These are phyloP conservation scores for Mya arenaria DNA, from an alignment of 1,140 invertebrate species.

Conservation along the genomic window DNA sequence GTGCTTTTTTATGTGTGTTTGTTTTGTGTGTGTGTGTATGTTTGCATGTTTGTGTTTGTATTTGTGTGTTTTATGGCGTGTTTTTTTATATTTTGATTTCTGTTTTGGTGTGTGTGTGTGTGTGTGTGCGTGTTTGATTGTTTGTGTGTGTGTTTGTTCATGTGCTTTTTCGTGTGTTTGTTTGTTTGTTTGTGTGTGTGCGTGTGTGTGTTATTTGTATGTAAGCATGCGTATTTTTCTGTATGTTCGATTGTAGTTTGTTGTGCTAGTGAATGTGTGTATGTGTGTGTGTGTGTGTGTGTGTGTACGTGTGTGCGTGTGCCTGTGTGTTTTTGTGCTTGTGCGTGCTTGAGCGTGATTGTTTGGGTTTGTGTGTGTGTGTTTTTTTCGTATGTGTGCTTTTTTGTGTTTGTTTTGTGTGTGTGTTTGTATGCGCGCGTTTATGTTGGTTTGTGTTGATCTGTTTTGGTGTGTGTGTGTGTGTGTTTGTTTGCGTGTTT, in stretches of 20 bases:
- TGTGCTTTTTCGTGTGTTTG: neutral
- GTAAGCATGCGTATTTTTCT: neutral
- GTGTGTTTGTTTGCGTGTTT: conserved; percentile 9
- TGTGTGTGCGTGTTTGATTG: neutral
- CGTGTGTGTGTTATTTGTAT: neutral
- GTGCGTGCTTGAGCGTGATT: neutral
- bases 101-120: conserved; percentile 22
- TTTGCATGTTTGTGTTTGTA: neutral
- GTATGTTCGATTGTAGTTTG: neutral
- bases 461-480: neutral
- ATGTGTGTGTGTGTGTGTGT: conserved; percentile 14
- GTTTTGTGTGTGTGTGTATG: conserved; percentile 18
- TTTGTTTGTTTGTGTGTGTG: neutral
- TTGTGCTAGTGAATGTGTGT: conserved; percentile 8
- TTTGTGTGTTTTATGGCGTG: neutral
- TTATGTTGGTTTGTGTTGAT: neutral
- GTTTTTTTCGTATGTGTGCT: neutral
- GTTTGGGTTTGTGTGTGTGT: conserved; percentile 4
- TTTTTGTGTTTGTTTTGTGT: too few species aligned
- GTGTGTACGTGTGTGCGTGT: conserved; percentile 26
- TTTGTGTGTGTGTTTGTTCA: neutral
- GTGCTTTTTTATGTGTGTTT: conserved; percentile 3
- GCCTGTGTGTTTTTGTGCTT: conserved; percentile 16
- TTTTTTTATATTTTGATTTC: neutral
- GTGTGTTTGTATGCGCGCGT: conserved; percentile 2